Percentiles rank a stretch among this genome's conserved stretches.
phyloP scores from a whole-genome alignment of 2,888 invertebrate genomes.

The Alcis repandata region DNA sequence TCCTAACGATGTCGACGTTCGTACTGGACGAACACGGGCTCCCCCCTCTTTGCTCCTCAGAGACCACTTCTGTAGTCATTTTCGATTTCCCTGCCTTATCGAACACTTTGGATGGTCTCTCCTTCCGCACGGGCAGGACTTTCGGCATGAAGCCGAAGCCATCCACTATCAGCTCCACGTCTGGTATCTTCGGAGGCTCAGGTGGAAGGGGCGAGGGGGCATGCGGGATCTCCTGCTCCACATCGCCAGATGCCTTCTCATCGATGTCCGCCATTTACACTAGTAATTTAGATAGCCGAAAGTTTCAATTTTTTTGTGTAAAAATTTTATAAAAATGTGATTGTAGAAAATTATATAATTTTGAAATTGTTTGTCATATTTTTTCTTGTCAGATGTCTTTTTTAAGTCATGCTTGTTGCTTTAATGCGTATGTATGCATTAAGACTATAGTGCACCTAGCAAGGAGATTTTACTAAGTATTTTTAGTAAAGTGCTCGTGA shows the following conservation, averaged over 20 bases:
- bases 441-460: neutral
- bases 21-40: constrained; percentile 74
- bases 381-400: constrained; percentile 1
- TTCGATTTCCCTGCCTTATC: constrained; percentile 53
- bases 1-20: constrained; percentile 80
- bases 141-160: constrained; percentile 83
- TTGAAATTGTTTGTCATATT: constrained; percentile 19
- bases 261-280: constrained; percentile 60
- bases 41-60: constrained; percentile 55
- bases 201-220: constrained; percentile 47
- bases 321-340: constrained; percentile 17
- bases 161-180: constrained; percentile 77
- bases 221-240: constrained; percentile 50
- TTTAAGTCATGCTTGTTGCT: neutral
- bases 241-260: constrained; percentile 59
- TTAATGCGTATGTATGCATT: neutral
- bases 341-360: constrained; percentile 13
- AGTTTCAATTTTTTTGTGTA: constrained; percentile 30
- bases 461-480: neutral
- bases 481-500: too few species aligned
- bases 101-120: constrained; percentile 45
- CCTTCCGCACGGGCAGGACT: neutral
- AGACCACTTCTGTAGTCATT: constrained; percentile 43
- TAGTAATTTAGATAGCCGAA: constrained; percentile 20
- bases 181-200: constrained; percentile 64